These are phyloP conservation scores for Cryptocheilus praepositus DNA, from an alignment of 2,888 invertebrate species.

Conservation along the genomic window DNA sequence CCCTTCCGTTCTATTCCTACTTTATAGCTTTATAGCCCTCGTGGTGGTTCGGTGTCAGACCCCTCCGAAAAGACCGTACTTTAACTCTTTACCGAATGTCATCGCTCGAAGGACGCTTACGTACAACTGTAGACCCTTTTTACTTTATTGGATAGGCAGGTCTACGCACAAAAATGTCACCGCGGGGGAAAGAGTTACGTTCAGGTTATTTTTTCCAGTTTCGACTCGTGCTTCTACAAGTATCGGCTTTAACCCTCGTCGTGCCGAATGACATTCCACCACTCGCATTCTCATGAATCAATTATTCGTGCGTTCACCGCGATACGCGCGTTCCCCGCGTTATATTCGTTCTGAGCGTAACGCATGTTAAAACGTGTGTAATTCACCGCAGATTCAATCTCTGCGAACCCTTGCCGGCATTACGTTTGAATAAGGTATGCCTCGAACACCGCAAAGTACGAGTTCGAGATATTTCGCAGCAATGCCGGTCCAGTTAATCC, in stretches of 20 bases:
- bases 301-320: too few species aligned
- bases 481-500: not conserved
- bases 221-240: too few species aligned
- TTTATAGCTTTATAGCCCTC: slow-evolving; percentile 66
- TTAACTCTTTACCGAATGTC: slow-evolving; percentile 36
- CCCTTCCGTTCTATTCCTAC: slow-evolving; percentile 52
- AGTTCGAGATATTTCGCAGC: too few species aligned
- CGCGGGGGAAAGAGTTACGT: not conserved
- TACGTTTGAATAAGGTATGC: not conserved
- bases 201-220: not conserved
- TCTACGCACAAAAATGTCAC: not conserved
- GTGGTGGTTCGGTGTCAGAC: slow-evolving; percentile 20
- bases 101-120: slow-evolving; percentile 19
- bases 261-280: too few species aligned
- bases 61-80: slow-evolving; percentile 13
- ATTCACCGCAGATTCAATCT: too few species aligned
- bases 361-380: too few species aligned
- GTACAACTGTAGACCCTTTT: slow-evolving; percentile 26
- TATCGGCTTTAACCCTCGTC: too few species aligned
- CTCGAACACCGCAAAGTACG: not conserved
- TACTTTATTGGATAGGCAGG: slow-evolving; percentile 31
- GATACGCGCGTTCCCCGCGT: too few species aligned
- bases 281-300: too few species aligned
- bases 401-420: not conserved
- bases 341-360: too few species aligned